Evolutionary conservation across 2,113 vertebrate genomes (phyloP).

Genomic region (Bettongia penicillata): DNA sequence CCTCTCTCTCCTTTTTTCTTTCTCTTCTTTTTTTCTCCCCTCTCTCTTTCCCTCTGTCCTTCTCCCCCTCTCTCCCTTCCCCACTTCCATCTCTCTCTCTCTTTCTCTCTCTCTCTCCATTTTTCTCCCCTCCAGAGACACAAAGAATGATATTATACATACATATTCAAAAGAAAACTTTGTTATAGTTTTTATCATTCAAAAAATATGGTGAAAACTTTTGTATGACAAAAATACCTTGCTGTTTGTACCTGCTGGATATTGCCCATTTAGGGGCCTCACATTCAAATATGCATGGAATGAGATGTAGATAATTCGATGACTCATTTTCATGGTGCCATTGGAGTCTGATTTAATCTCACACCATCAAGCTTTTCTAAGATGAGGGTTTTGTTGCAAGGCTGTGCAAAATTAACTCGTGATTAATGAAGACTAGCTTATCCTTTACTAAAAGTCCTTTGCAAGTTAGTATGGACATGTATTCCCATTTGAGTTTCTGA

Average conservation of each 20-base stretch:
- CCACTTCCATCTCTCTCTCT: background rate
- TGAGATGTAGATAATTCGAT: background rate
- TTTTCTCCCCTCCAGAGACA: background rate
- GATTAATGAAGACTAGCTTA: background rate
- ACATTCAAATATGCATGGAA: background rate
- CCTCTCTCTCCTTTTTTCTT: background rate
- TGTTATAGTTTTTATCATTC: background rate
- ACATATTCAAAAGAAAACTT: background rate
- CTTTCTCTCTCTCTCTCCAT: background rate
- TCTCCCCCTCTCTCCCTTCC: too few species aligned
- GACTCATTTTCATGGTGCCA: background rate
- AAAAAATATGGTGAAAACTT: background rate
- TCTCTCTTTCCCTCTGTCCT: background rate
- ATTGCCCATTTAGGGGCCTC: background rate
- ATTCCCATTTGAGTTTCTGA: too few species aligned
- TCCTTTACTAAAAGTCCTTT: background rate
- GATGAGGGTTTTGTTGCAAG: background rate
- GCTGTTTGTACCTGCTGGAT: background rate
- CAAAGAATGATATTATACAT: background rate
- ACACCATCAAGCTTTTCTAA: background rate
- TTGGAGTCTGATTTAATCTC: background rate
- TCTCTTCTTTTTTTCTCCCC: background rate
- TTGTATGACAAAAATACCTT: background rate
- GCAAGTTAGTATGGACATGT: background rate
- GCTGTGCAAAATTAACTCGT: background rate